These are phyloP conservation scores for Anoura caudifer DNA, from an alignment of 2,113 vertebrate genomes.

Conservation along the genomic window DNA sequence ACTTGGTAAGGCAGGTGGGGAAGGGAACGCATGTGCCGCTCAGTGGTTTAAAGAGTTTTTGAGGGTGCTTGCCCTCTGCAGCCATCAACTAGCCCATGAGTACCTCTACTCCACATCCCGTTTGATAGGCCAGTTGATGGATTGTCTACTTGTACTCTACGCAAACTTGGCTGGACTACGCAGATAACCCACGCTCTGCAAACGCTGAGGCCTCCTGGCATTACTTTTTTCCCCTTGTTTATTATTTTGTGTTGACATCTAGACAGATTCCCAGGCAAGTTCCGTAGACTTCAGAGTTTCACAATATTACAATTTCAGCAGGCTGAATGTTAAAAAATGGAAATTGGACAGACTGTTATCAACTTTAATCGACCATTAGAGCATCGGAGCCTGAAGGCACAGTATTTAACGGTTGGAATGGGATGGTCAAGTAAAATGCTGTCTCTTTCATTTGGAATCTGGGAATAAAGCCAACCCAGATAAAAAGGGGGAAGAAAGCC, in stretches of 20 bases:
- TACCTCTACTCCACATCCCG: background rate
- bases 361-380: conserved; percentile 78
- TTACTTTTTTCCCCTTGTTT: conserved; percentile 27
- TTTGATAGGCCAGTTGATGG: background rate
- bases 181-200: background rate
- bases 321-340: conserved; percentile 68
- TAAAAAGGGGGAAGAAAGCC: conserved; percentile 42
- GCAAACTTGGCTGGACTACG: background rate
- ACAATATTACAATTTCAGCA: conserved; percentile 59
- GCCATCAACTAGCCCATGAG: background rate
- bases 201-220: background rate
- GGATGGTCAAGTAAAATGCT: conserved; percentile 81
- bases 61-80: background rate
- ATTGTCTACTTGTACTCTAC: background rate
- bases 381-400: conserved; percentile 80
- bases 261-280: conserved; percentile 38
- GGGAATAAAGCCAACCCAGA: conserved; percentile 80
- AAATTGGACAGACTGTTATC: conserved; percentile 77
- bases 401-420: conserved; percentile 80
- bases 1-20: background rate
- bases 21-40: background rate
- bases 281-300: conserved; percentile 53
- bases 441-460: conserved; percentile 82
- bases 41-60: background rate
- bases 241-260: conserved; percentile 67